Evolutionary conservation across 2,888 invertebrate genomes (phyloP), one percentile per base, ranked within the genome.

Genomic region (Volucella inflata): DNA sequence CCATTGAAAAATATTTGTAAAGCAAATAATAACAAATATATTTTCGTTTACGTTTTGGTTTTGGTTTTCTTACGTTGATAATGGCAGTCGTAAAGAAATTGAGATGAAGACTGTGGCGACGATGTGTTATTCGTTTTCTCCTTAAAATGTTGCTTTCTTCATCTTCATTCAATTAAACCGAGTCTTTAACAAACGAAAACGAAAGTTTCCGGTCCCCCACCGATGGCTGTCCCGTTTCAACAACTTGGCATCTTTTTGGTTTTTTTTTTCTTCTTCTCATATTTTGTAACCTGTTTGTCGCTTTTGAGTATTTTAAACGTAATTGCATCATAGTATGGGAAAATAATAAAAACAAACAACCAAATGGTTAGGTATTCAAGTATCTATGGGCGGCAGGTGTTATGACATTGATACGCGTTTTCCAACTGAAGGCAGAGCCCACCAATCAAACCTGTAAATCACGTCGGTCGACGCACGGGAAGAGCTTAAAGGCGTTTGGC

Each of bases 321-420:
- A 77, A 82, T 82, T 82, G 77, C 81, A 77, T 82, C 77, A 82
- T 68, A 65, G 59, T 64, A 71, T 77, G 71, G 50, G 53, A 65
- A 77, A 81, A 81, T 81, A 76, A 70, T 55, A 55, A 64, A 76
- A 82, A 71, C 70, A 81, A 81, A 76, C 50, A 81, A 62, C 38
- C 60, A 68, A 30, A 48, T 51, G 44, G 21, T 62, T 67, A 42
- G 12, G 9, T 48, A 16, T 65, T 42, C 60, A 53, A 59, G 53
- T 46, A n/a, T 74, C 36, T 67, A 30, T 30, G 30, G 30, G 21
- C 50, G 42, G 30, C 30, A 21, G 14, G 12, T 16, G 68, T 81
- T 81, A 81, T 77, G 77, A 81, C 70, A 81, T 48, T 81, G 76
- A 51, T 74, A 50, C 57, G 57, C 50, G 10, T 57, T 46, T 21